Conservation (phyloP, 2,888 invertebrate species). For the Rhaphigaster nebulosa region DNA sequence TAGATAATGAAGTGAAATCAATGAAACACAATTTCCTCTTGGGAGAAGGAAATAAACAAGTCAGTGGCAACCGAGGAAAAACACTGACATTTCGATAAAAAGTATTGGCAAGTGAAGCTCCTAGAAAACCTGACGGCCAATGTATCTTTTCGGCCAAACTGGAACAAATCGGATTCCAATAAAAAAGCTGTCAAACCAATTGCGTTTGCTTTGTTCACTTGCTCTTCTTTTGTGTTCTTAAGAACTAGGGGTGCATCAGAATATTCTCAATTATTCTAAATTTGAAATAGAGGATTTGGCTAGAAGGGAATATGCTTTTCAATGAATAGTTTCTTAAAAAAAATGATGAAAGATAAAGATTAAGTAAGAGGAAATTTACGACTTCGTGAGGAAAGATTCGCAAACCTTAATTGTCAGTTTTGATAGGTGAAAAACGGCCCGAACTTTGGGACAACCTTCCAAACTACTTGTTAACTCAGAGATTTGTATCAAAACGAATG, state of each 20-base stretch:
- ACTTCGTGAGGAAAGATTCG: neutral
- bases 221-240: too few relatives aligned
- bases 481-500: neutral
- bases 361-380: neutral
- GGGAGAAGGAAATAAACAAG: too few relatives aligned
- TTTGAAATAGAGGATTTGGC: too few relatives aligned
- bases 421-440: neutral
- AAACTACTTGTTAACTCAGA: neutral
- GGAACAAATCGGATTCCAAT: neutral
- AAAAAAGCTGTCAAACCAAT: neutral
- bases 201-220: neutral
- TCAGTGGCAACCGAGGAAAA: neutral
- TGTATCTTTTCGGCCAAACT: neutral
- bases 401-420: neutral
- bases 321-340: too few relatives aligned
- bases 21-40: neutral
- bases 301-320: too few relatives aligned
- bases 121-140: neutral
- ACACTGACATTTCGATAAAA: slow-evolving; percentile 2
- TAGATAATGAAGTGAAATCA: neutral
- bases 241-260: too few relatives aligned
- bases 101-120: neutral
- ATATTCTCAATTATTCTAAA: too few relatives aligned
- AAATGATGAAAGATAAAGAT: neutral
- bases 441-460: neutral